Conservation (phyloP, 2,888 invertebrate species). For the Gari tellinella region DNA sequence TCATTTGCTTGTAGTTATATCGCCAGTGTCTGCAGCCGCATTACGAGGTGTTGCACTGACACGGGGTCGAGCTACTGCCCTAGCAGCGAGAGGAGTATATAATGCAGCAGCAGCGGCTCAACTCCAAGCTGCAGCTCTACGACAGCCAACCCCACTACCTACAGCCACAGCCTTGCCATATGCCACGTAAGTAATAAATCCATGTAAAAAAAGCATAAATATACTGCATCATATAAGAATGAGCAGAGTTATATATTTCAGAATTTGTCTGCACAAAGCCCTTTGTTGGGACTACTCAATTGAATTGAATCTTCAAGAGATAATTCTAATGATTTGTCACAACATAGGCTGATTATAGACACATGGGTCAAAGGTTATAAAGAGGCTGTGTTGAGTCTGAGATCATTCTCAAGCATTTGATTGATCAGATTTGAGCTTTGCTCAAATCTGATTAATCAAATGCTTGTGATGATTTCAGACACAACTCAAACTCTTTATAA, state of each 20-base stretch:
- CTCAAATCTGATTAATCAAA: too few species aligned
- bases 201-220: too few species aligned
- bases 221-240: too few species aligned
- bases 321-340: background rate
- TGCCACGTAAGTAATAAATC: slow-evolving; percentile 95
- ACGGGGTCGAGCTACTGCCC: slow-evolving; percentile 89
- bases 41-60: slow-evolving; percentile 94
- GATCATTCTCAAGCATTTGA: slow-evolving; percentile 9
- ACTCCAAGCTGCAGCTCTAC: slow-evolving; percentile 85
- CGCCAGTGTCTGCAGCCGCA: slow-evolving; percentile 88
- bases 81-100: slow-evolving; percentile 86
- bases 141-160: slow-evolving; percentile 89
- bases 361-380: background rate
- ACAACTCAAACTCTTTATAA: too few species aligned
- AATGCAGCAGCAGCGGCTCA: slow-evolving; percentile 90
- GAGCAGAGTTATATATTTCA: too few species aligned
- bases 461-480: too few species aligned
- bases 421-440: too few species aligned
- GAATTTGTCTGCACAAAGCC: too few species aligned
- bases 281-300: too few species aligned
- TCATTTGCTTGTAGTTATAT: slow-evolving; percentile 58
- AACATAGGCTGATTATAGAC: background rate
- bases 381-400: background rate
- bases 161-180: slow-evolving; percentile 91
- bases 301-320: too few species aligned